Evolutionary conservation across 2,797 vertebrate genomes (phyloP).

Genomic region (Propithecus perrieri): DNA sequence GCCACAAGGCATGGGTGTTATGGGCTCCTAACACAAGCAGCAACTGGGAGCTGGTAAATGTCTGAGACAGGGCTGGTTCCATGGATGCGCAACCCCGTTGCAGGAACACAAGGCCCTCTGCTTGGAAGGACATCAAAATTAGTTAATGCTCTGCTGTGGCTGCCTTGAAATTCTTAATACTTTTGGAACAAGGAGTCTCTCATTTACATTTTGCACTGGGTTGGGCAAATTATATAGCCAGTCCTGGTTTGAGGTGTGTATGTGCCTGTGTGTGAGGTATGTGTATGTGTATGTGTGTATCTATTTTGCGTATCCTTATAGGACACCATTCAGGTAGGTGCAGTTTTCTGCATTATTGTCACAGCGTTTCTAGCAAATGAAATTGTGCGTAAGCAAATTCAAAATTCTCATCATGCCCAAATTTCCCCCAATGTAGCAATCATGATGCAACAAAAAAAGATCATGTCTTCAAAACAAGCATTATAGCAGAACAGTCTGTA

Average conservation of each 20-base stretch:
- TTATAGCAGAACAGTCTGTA: background rate
- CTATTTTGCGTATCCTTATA: background rate
- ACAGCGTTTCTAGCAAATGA: background rate
- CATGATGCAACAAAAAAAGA: background rate
- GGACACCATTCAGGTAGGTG: background rate
- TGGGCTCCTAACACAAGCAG: accelerated
- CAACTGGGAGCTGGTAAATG: accelerated
- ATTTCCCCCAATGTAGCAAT: background rate
- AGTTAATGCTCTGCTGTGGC: background rate
- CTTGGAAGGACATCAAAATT: background rate
- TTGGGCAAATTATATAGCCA: background rate
- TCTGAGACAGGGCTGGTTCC: accelerated
- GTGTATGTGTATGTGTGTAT: background rate
- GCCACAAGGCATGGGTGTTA: accelerated
- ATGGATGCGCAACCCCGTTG: accelerated
- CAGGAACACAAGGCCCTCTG: accelerated
- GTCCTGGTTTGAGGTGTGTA: background rate
- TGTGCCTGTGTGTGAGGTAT: background rate
- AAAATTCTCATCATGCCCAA: background rate
- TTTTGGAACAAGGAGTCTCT: background rate
- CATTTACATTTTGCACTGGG: background rate
- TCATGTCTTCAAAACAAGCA: background rate
- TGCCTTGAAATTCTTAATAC: background rate
- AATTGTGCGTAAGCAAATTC: background rate
- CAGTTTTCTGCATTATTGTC: background rate